Percentiles rank a stretch among this genome's conserved stretches.
These are phyloP conservation scores for Drosophila planitibia DNA, from an alignment of 2,888 invertebrate genomes.

Conservation along the genomic window DNA sequence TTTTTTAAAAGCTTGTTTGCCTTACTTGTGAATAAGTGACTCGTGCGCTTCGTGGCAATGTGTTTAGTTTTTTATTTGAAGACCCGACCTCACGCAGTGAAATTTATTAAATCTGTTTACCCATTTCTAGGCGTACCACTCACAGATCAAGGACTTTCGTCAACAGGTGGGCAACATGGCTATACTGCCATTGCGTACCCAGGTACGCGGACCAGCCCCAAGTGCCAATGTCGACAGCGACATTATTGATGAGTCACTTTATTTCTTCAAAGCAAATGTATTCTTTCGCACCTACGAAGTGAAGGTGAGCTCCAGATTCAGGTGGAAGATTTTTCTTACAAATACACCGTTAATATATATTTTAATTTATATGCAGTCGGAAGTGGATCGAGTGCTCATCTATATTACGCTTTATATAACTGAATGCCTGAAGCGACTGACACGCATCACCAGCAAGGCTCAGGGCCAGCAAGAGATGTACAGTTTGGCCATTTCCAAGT, in stretches of 20 bases:
- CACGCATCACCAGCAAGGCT: slow-evolving; percentile 94
- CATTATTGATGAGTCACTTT: slow-evolving; percentile 98
- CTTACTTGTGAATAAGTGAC: not conserved
- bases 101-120: slow-evolving; percentile 22
- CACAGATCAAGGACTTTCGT: slow-evolving; percentile 91
- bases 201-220: slow-evolving; percentile 97
- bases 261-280: slow-evolving; percentile 99
- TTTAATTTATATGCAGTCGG: slow-evolving; percentile 89
- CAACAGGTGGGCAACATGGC: slow-evolving; percentile 96
- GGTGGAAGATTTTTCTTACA: not conserved
- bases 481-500: slow-evolving; percentile 96
- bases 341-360: not conserved
- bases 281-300: slow-evolving; percentile 99
- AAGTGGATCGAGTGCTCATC: slow-evolving; percentile 97
- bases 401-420: slow-evolving; percentile 99
- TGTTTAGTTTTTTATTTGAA: not conserved
- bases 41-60: not conserved
- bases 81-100: slow-evolving; percentile 24
- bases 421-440: slow-evolving; percentile 97
- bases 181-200: slow-evolving; percentile 94
- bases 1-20: not conserved
- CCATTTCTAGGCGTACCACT: slow-evolving; percentile 95
- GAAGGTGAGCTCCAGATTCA: slow-evolving; percentile 88
- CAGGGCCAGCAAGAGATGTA: slow-evolving; percentile 98
- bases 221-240: slow-evolving; percentile 91